phyloP scores from a whole-genome alignment of 2,113 vertebrate species.

The Sapajus apella region DNA sequence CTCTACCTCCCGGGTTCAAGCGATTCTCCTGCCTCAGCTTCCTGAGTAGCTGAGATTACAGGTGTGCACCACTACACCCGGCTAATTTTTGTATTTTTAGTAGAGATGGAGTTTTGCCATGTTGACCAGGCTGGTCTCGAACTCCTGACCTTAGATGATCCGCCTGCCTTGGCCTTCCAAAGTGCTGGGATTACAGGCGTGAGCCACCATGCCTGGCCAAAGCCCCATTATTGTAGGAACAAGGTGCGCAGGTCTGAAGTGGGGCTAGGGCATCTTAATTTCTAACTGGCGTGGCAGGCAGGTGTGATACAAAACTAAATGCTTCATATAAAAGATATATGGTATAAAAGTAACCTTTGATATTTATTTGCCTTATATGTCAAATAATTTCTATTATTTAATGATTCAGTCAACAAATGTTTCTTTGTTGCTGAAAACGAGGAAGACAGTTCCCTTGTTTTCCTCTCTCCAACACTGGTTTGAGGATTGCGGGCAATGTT shows the following conservation, averaged over 20 bases:
- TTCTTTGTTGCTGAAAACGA: conserved; percentile 32
- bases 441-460: neutral
- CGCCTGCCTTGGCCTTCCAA: too few species aligned
- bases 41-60: too few species aligned
- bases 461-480: neutral
- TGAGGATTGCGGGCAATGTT: neutral
- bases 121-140: too few species aligned
- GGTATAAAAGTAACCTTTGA: neutral
- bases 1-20: too few species aligned
- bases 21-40: too few species aligned
- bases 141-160: too few species aligned
- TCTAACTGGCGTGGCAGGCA: neutral
- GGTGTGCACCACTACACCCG: too few species aligned
- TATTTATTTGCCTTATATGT: neutral
- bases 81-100: too few species aligned
- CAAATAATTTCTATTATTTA: conserved; percentile 29
- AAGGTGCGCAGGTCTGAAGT: neutral
- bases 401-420: conserved; percentile 11
- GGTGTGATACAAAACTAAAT: neutral
- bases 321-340: neutral
- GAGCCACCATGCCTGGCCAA: neutral
- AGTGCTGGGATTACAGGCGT: too few species aligned
- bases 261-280: conserved; percentile 1
- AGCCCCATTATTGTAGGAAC: neutral
- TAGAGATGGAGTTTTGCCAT: too few species aligned